phyloP scores from a whole-genome alignment of 1,140 invertebrate species.

The Sipha flava region DNA sequence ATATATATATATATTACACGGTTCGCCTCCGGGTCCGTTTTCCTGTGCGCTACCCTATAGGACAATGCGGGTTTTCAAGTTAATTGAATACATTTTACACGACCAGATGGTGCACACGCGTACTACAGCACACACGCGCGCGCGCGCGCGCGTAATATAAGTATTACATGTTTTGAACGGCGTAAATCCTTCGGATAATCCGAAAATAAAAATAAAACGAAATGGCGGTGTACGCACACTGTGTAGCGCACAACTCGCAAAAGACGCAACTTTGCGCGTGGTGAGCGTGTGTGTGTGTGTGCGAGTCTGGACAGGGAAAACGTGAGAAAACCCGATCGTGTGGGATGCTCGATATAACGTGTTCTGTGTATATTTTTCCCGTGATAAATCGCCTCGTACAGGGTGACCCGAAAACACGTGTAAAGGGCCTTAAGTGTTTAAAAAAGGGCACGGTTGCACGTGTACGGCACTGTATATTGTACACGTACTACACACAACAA shows the following conservation, averaged over 20 bases:
- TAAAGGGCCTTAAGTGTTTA: slow-evolving; percentile 2
- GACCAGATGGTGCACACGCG: slow-evolving; percentile 20
- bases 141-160: neutral
- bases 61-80: neutral
- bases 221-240: neutral
- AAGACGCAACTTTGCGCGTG: neutral
- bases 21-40: neutral
- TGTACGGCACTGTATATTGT: neutral
- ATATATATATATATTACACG: neutral
- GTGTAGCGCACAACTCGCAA: too few relatives aligned
- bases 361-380: neutral
- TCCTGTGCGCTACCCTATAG: neutral
- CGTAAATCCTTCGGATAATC: neutral
- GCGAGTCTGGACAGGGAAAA: neutral
- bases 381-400: neutral
- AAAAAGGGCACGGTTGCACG: neutral
- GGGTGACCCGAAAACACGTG: slow-evolving; percentile 6
- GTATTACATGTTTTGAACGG: neutral
- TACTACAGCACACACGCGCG: too few relatives aligned
- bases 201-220: neutral
- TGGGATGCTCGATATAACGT: neutral
- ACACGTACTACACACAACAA: neutral
- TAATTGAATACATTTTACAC: slow-evolving; percentile 18
- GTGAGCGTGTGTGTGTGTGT: too few relatives aligned
- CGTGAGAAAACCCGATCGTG: slow-evolving; percentile 19